Base-by-base conservation (phyloP, 2,888 invertebrate genomes). In the Subacronicta megacephala region DNA sequence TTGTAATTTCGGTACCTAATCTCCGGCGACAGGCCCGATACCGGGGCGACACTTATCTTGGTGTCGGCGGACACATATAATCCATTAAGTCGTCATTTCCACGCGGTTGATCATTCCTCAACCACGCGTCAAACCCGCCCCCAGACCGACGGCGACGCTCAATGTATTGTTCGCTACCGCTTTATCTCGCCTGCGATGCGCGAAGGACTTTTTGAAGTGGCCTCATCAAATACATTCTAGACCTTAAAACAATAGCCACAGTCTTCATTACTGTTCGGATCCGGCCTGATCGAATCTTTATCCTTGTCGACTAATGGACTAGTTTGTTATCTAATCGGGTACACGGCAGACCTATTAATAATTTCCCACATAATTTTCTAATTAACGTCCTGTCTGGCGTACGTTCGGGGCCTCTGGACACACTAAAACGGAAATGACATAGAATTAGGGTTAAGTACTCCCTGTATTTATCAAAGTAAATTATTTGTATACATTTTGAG, bases 31-130 rank as follows among this genome's bases (percentile, higher is more conserved):
- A 87, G 85, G 84, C 60, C 84, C 80, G 88, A 89, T 88, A 85
- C 82, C 83, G 87, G 78, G 80, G 88, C 89, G 92, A 93, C 94
- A 93, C 92, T 93, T 93, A 93, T 93, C 93, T 92, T 83, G 86
- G 88, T 91, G 92, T 92, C 92, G 88, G 85, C 84, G 88, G 90
- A 94, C 94, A 94, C 88, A 92, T 89, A 92, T 94, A 92, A 93
- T 94, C 93, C 94, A 94, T 94, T 94, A 94, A 93, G 91, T 93
- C 94, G 92, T 93, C 93, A 93, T 93, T 94, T 94, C 93, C 93
- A 93, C 90, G 77, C 86, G 82, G 92, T 82, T 92, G 93, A 89
- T 92, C 90, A 93, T 93, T 93, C 92, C 84, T 93, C 92, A 93
- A 92, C 90, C 92, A 90, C 90, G 90, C 91, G 89, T 93, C 91